Conservation (phyloP, 2,797 vertebrate genomes). For the Eutrigla gurnardus region DNA sequence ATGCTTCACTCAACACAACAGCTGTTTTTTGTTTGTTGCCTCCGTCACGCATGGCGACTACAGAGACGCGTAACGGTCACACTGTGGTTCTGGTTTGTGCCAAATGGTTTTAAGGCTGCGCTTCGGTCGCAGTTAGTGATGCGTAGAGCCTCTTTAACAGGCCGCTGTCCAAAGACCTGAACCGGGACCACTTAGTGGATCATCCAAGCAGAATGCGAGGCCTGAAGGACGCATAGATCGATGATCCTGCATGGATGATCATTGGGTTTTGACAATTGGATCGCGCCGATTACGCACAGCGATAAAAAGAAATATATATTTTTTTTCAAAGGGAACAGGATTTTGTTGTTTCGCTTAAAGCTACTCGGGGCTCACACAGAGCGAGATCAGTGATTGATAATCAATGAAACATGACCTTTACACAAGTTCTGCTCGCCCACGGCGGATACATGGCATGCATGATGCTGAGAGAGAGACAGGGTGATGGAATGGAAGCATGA, state of each 20-base stretch:
- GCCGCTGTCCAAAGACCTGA: conserved; percentile 54
- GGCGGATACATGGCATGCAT: neutral
- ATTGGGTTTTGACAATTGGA: conserved; percentile 32
- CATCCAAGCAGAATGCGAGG: conserved; percentile 45
- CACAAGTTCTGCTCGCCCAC: conserved; percentile 34
- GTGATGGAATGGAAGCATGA: neutral
- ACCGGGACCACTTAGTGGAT: conserved; percentile 44
- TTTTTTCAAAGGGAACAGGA: conserved; percentile 8
- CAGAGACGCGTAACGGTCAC: conserved; percentile 31
- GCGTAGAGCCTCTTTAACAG: conserved; percentile 33
- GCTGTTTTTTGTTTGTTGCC: conserved; percentile 35
- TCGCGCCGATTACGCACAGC: conserved; percentile 55
- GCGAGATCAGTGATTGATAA: conserved; percentile 20
- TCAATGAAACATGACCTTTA: conserved; percentile 37
- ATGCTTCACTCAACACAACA: conserved; percentile 46
- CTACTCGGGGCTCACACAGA: conserved; percentile 2
- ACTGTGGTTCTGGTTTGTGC: conserved; percentile 39
- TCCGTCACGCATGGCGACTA: conserved; percentile 23
- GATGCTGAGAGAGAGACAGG: neutral
- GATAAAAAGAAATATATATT: neutral
- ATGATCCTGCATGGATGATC: conserved; percentile 37
- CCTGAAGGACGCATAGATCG: conserved; percentile 35
- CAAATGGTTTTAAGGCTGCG: conserved; percentile 50
- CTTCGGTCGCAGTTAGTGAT: conserved; percentile 52
- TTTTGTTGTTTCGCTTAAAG: neutral